Evolutionary conservation across 2,888 invertebrate species (phyloP).

Genomic region (Fragum whitleyi): DNA sequence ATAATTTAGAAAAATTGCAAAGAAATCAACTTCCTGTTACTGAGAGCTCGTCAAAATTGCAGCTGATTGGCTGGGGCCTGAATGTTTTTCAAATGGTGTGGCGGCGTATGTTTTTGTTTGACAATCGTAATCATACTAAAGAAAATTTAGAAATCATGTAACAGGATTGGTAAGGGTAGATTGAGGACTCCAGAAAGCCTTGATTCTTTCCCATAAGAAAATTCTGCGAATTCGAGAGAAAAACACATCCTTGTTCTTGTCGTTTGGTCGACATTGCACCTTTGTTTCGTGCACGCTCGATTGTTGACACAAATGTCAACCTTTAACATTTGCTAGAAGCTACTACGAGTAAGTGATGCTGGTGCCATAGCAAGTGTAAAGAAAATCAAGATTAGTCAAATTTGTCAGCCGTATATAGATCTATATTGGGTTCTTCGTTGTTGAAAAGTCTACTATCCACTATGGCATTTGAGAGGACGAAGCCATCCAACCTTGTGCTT

Average conservation of each 20-base stretch:
- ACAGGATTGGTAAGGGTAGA: slow-evolving; percentile 24
- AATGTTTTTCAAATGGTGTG: slow-evolving; percentile 81
- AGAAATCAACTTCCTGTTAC: slow-evolving; percentile 50
- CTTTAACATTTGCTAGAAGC: not conserved
- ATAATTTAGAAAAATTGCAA: not conserved
- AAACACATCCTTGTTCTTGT: not conserved
- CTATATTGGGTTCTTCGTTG: not conserved
- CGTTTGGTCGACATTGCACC: slow-evolving; percentile 21
- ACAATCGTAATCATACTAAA: slow-evolving; percentile 13
- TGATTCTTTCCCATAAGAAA: slow-evolving; percentile 6
- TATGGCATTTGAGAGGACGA: slow-evolving; percentile 15
- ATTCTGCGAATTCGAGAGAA: not conserved
- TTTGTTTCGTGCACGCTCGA: slow-evolving; percentile 24
- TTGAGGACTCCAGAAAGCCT: slow-evolving; percentile 37
- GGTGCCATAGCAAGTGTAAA: not conserved
- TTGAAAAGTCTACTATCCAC: not conserved
- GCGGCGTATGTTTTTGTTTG: slow-evolving; percentile 67
- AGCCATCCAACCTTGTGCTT: slow-evolving; percentile 61
- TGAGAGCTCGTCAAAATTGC: slow-evolving; percentile 62
- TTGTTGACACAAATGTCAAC: slow-evolving; percentile 27
- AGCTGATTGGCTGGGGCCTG: slow-evolving; percentile 77
- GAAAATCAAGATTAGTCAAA: not conserved
- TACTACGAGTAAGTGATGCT: not conserved
- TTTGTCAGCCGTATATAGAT: too few species aligned
- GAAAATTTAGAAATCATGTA: slow-evolving; percentile 42